phyloP scores from a whole-genome alignment of 1,140 invertebrate species.

The Sipha flava region DNA sequence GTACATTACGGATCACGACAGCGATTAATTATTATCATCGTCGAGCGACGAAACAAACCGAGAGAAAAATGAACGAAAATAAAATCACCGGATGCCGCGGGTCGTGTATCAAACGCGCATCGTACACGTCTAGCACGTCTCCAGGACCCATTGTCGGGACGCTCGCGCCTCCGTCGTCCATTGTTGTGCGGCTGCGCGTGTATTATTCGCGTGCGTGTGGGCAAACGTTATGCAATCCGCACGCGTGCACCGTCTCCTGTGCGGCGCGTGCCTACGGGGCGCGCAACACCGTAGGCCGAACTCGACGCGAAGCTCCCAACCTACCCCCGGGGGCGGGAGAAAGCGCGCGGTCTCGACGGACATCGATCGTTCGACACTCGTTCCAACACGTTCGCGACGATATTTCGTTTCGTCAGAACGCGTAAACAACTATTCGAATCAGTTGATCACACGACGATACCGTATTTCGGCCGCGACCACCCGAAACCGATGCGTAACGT shows the following conservation, averaged over 20 bases:
- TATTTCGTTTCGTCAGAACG: neutral
- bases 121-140: conserved; percentile 1
- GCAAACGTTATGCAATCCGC: conserved; percentile 24
- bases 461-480: neutral
- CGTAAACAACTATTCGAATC: no score
- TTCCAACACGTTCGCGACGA: neutral
- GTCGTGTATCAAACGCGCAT: neutral
- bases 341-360: neutral
- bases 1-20: neutral
- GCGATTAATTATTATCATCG: conserved; percentile 12
- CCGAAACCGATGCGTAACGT: neutral
- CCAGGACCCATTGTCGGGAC: neutral
- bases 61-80: neutral
- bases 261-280: neutral
- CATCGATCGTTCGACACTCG: conserved; percentile 8
- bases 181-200: neutral
- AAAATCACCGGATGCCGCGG: neutral
- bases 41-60: neutral
- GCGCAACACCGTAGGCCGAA: neutral
- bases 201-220: conserved; percentile 8
- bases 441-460: no score
- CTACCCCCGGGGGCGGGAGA: neutral
- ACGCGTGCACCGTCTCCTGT: no score
- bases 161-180: conserved; percentile 26
- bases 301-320: conserved; percentile 14